phyloP scores from a whole-genome alignment of 2,113 vertebrate genomes.

The Irena cyanogastra region DNA sequence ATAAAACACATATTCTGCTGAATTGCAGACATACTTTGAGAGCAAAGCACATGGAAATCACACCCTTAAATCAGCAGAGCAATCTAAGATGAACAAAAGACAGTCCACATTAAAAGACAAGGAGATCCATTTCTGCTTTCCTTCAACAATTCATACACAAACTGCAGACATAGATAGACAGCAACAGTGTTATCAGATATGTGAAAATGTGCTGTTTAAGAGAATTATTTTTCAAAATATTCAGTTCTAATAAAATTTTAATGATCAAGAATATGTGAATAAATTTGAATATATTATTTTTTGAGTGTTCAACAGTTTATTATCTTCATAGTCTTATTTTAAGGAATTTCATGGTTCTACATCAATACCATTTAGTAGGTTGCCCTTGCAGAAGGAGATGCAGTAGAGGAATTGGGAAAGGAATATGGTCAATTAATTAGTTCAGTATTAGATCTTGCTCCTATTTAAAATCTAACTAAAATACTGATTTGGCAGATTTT shows the following conservation, averaged over 20 bases:
- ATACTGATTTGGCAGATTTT: conserved; percentile 64
- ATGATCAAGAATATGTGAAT: conserved; percentile 39
- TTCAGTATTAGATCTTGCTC: conserved; percentile 46
- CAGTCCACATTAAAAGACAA: not conserved
- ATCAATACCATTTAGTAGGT: not conserved
- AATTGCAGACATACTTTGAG: not conserved
- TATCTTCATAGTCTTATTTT: conserved; percentile 34
- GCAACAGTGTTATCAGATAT: conserved; percentile 3
- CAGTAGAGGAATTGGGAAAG: conserved; percentile 15
- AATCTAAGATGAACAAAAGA: not conserved
- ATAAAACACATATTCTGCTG: not conserved
- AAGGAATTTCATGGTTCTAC: conserved; percentile 3
- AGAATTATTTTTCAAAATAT: not conserved
- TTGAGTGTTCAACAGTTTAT: conserved; percentile 13
- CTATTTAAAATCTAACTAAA: conserved; percentile 64
- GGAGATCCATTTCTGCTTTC: not conserved
- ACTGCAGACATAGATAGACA: not conserved
- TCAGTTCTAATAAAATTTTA: not conserved
- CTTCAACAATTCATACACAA: not conserved
- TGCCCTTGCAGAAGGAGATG: not conserved
- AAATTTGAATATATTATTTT: conserved; percentile 48
- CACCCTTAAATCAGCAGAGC: not conserved
- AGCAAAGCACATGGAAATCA: not conserved
- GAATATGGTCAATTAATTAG: conserved; percentile 65
- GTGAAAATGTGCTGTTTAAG: not conserved